A percentile compares a stretch with the other conserved stretches of the same genome.
These are phyloP conservation scores for Nibea coibor DNA, from an alignment of 2,113 vertebrate genomes.

Conservation along the genomic window DNA sequence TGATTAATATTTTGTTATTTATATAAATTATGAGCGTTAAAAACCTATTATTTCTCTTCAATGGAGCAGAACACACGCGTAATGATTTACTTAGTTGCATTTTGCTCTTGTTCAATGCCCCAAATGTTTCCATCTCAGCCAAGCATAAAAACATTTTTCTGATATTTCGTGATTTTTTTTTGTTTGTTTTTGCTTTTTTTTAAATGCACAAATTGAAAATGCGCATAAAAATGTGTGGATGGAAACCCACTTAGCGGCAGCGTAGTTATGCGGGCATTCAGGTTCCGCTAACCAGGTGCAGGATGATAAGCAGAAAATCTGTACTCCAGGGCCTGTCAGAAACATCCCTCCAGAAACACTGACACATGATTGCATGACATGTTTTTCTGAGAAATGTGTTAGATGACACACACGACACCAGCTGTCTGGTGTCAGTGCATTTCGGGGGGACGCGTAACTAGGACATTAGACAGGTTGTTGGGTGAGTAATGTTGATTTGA, in stretches of 20 bases:
- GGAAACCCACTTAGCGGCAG: background rate
- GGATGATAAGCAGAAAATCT: background rate
- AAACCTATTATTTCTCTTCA: too few relatives aligned
- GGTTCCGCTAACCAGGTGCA: background rate
- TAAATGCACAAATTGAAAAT: background rate
- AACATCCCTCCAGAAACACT: background rate
- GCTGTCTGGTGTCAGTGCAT: background rate
- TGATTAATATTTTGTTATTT: too few relatives aligned
- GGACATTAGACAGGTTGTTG: background rate
- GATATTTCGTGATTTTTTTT: too few relatives aligned
- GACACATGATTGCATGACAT: background rate
- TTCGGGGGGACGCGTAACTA: background rate
- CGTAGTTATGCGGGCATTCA: background rate
- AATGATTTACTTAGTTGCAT: background rate
- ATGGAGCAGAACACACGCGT: too few relatives aligned
- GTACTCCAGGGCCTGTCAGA: background rate
- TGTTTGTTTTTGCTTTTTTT: too few relatives aligned
- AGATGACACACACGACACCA: background rate
- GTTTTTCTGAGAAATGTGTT: too few relatives aligned
- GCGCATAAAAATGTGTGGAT: background rate
- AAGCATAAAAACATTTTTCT: too few relatives aligned
- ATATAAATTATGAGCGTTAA: too few relatives aligned
- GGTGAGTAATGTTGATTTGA: constrained; percentile 21
- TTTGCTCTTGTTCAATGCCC: background rate
- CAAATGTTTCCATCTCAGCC: too few relatives aligned